A percentile compares a stretch with the other conserved stretches of the same genome.
These are phyloP conservation scores for Lordiphosa fenestrarum DNA, from an alignment of 2,888 invertebrate genomes.

Conservation along the genomic window DNA sequence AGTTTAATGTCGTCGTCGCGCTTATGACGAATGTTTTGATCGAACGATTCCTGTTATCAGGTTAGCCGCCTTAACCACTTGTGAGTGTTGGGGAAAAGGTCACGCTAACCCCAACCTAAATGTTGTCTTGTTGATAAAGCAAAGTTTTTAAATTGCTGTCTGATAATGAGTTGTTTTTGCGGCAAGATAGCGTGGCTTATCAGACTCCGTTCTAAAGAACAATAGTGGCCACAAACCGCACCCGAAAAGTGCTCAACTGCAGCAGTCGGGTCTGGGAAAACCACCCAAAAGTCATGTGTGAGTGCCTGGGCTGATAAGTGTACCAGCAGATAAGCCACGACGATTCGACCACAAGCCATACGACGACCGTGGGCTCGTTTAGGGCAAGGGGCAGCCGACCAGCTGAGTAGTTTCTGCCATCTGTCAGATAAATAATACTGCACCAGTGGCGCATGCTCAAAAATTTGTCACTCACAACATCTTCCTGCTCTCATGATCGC, in stretches of 20 bases:
- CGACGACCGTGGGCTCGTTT: slow-evolving; percentile 5
- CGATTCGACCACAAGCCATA: slow-evolving; percentile 16
- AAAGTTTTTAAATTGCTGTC: slow-evolving; percentile 16
- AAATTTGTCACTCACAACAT: slow-evolving; percentile 18
- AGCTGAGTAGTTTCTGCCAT: slow-evolving; percentile 2
- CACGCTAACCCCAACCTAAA: slow-evolving; percentile 28
- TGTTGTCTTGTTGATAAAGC: slow-evolving; percentile 4
- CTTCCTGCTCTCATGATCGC: slow-evolving; percentile 12
- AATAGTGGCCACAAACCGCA: slow-evolving; percentile 24
- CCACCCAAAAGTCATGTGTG: slow-evolving; percentile 10
- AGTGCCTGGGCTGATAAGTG: slow-evolving; percentile 4
- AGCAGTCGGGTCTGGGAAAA: slow-evolving; percentile 31
- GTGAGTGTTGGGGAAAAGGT: slow-evolving; percentile 27
- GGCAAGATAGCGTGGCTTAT: slow-evolving; percentile 12
- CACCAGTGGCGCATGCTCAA: slow-evolving; percentile 25
- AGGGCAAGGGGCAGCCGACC: background rate
- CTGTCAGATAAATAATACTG: slow-evolving; percentile 22
- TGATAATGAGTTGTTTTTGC: slow-evolving; percentile 18
- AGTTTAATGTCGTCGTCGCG: slow-evolving; percentile 45
- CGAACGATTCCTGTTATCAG: slow-evolving; percentile 19
- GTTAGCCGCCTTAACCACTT: slow-evolving; percentile 3
- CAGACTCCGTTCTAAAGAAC: slow-evolving; percentile 1
- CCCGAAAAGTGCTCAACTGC: slow-evolving; percentile 18
- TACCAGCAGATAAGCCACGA: slow-evolving; percentile 21
- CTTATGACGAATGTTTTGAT: slow-evolving; percentile 48